Evolutionary conservation across 2,113 vertebrate species (phyloP).

Genomic region (Lophius piscatorius): DNA sequence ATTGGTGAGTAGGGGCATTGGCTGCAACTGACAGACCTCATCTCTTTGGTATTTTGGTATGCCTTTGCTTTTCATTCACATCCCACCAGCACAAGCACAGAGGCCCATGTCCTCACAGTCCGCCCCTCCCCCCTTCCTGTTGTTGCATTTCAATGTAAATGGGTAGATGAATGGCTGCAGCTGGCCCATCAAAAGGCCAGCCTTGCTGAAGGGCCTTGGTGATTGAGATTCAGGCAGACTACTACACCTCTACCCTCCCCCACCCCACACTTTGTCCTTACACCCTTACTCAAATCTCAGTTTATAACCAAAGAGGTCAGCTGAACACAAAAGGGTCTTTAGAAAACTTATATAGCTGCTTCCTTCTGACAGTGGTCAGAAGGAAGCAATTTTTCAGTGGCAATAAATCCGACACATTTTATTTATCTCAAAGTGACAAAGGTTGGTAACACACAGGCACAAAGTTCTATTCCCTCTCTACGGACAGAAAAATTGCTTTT

Average conservation of each 20-base stretch:
- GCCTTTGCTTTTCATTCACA: slow-evolving; percentile 75
- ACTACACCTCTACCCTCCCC: slow-evolving; percentile 64
- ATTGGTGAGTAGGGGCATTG: slow-evolving; percentile 42
- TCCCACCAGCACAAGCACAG: slow-evolving; percentile 57
- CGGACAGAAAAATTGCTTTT: background rate
- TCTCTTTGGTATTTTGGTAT: slow-evolving; percentile 79
- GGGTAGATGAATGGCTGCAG: slow-evolving; percentile 82
- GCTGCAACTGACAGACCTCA: slow-evolving; percentile 54
- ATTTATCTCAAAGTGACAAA: slow-evolving; percentile 15
- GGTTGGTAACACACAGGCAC: slow-evolving; percentile 6
- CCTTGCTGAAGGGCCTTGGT: slow-evolving; percentile 73
- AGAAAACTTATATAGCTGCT: slow-evolving; percentile 22
- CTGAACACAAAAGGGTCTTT: slow-evolving; percentile 4
- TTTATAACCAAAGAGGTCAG: slow-evolving; percentile 38
- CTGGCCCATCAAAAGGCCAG: slow-evolving; percentile 86
- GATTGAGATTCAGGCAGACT: slow-evolving; percentile 82
- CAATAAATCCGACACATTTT: slow-evolving; percentile 19
- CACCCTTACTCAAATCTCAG: slow-evolving; percentile 42
- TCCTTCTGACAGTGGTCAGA: slow-evolving; percentile 4
- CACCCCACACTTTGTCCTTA: slow-evolving; percentile 60
- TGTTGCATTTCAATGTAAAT: slow-evolving; percentile 86
- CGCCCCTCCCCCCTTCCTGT: slow-evolving; percentile 79
- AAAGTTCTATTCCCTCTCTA: background rate
- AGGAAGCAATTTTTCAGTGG: slow-evolving; percentile 6
- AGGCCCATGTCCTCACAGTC: slow-evolving; percentile 53